Evolutionary conservation across 2,888 invertebrate species (phyloP).

Genomic region (Eueremaeus valkanovi): DNA sequence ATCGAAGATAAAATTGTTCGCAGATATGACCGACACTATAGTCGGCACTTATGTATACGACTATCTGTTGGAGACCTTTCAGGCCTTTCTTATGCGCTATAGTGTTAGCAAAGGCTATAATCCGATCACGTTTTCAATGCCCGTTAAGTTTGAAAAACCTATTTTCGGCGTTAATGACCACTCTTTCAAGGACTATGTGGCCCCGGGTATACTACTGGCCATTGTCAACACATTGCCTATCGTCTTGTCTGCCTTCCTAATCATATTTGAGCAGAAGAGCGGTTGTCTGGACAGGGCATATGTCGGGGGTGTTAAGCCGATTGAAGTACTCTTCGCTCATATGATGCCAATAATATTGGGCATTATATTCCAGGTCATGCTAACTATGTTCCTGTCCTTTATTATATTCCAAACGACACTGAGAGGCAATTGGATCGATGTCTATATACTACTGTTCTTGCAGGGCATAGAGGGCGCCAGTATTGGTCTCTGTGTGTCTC

Average conservation of each 20-base stretch:
- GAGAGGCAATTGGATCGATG: constrained; percentile 79
- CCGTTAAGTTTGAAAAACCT: constrained; percentile 48
- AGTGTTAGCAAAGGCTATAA: constrained; percentile 72
- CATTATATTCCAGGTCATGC: constrained; percentile 78
- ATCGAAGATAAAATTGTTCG: constrained; percentile 80
- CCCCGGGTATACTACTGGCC: constrained; percentile 80
- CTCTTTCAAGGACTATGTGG: constrained; percentile 91
- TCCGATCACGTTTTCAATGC: constrained; percentile 66
- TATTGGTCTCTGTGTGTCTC: constrained; percentile 89
- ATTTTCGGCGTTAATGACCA: constrained; percentile 59
- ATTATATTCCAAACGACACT: constrained; percentile 82
- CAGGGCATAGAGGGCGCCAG: constrained; percentile 95
- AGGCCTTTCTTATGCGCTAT: constrained; percentile 73
- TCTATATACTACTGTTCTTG: constrained; percentile 75
- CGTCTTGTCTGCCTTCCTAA: constrained; percentile 82
- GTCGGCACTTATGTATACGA: constrained; percentile 60
- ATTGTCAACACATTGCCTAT: constrained; percentile 92
- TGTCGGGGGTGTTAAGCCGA: constrained; percentile 48
- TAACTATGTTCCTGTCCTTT: constrained; percentile 86
- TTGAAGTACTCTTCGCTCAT: constrained; percentile 54
- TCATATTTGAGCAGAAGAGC: constrained; percentile 84
- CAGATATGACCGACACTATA: constrained; percentile 81
- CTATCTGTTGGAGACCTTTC: constrained; percentile 73
- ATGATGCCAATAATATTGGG: constrained; percentile 84
- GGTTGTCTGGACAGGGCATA: constrained; percentile 85